Conservation (phyloP, 2,113 vertebrate genomes). For the Hemicordylus capensis region DNA sequence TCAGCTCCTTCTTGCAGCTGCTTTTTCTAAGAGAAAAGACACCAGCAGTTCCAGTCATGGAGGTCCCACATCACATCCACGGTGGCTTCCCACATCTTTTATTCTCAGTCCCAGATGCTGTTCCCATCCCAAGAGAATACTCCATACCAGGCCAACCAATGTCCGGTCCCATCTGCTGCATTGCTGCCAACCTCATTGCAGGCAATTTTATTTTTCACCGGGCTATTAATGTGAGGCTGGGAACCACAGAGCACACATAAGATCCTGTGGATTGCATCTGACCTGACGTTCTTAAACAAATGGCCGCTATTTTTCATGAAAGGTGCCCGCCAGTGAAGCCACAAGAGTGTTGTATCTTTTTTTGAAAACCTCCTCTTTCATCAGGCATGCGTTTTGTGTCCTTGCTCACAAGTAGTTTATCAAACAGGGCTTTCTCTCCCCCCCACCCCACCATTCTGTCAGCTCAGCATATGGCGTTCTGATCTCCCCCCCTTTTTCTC, state of each 20-base stretch:
- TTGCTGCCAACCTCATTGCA: neutral
- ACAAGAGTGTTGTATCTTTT: neutral
- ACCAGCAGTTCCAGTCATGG: too few relatives aligned
- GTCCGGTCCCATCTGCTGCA: neutral
- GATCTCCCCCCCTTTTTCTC: neutral
- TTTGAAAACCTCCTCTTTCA: neutral
- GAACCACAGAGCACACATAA: neutral
- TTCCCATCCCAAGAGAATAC: neutral
- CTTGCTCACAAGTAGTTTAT: neutral
- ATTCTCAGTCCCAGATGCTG: neutral
- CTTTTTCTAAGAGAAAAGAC: too few relatives aligned
- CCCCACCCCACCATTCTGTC: neutral
- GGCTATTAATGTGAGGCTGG: neutral
- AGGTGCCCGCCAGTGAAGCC: neutral
- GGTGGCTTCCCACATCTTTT: neutral
- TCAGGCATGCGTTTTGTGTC: neutral
- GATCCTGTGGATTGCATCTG: neutral
- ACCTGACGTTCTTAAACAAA: neutral
- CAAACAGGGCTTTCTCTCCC: neutral
- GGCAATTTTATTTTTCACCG: neutral
- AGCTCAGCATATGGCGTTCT: constrained; percentile 18
- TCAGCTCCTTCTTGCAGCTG: too few relatives aligned
- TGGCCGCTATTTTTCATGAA: neutral
- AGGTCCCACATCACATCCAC: too few relatives aligned
- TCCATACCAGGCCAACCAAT: neutral